Conservation (phyloP, 2,113 vertebrate genomes). For the Agelaius tricolor region DNA sequence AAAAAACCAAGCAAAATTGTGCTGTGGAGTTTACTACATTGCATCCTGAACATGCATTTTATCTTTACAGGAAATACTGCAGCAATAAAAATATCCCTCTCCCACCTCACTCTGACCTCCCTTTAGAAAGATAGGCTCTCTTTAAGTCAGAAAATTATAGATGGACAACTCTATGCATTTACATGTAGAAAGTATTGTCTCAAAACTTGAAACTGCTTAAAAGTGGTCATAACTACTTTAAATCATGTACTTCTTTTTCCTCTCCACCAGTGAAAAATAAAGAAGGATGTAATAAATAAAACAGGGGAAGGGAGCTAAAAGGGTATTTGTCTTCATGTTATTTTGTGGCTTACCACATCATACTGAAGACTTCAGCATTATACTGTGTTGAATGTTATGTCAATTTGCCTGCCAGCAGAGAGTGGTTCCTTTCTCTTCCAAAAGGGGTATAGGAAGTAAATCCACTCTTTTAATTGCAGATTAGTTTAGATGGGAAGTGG, state of each 20-base stretch:
- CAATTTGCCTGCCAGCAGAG: background rate
- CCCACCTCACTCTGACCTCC: background rate
- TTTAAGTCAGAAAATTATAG: background rate
- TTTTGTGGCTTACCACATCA: conserved; percentile 29
- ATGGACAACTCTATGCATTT: background rate
- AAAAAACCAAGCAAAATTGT: background rate
- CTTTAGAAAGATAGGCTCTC: background rate
- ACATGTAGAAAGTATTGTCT: background rate
- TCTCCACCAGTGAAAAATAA: background rate
- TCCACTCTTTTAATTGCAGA: background rate
- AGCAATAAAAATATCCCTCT: background rate
- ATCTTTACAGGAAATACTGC: background rate
- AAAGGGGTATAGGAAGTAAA: background rate
- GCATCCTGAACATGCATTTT: background rate
- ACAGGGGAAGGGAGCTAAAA: background rate
- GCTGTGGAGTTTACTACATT: background rate
- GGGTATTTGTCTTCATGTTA: conserved; percentile 23
- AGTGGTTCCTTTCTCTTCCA: background rate
- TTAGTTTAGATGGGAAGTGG: background rate
- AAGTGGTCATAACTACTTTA: background rate
- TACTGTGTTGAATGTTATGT: background rate
- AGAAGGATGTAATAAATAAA: conserved; percentile 14
- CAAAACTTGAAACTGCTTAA: background rate
- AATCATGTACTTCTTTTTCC: background rate
- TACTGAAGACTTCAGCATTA: background rate